A percentile compares a stretch with the other conserved stretches of the same genome.
These are phyloP conservation scores for Poeciliopsis presidionis DNA, from an alignment of 2,797 vertebrate species.

Conservation along the genomic window DNA sequence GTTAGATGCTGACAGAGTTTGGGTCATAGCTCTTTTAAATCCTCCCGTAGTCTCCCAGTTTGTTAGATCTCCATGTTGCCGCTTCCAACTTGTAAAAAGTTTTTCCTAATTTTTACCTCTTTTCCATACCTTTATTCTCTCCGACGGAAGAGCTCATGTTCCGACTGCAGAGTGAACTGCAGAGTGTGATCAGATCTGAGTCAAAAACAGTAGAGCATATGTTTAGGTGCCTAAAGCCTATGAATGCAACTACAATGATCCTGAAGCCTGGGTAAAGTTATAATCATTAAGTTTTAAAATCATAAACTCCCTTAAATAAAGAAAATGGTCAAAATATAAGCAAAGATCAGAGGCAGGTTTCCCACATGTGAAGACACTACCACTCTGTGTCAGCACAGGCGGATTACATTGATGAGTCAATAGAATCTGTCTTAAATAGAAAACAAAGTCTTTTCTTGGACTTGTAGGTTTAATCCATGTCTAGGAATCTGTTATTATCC, in stretches of 20 bases:
- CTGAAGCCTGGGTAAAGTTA: neutral
- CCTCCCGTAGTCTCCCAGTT: neutral
- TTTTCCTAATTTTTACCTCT: neutral
- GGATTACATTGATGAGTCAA: neutral
- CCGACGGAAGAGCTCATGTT: neutral
- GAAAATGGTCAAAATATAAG: neutral
- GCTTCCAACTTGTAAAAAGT: neutral
- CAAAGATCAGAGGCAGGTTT: neutral
- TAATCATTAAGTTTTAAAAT: neutral
- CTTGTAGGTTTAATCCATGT: conserved; percentile 5
- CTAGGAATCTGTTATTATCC: neutral
- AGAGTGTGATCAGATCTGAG: neutral
- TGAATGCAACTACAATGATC: neutral
- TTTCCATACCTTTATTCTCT: neutral
- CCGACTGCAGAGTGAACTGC: no score
- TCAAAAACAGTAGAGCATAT: neutral
- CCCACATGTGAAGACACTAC: neutral
- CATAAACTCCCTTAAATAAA: neutral
- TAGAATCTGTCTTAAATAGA: neutral
- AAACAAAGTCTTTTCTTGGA: neutral
- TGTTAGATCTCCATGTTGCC: neutral
- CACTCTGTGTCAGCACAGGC: neutral
- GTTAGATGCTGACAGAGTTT: neutral
- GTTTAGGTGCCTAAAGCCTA: neutral
- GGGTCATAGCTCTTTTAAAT: neutral